Percentiles rank a stretch among this genome's conserved stretches.
Evolutionary conservation across 2,888 invertebrate genomes (phyloP).

Genomic region (Melieria crassipennis): DNA sequence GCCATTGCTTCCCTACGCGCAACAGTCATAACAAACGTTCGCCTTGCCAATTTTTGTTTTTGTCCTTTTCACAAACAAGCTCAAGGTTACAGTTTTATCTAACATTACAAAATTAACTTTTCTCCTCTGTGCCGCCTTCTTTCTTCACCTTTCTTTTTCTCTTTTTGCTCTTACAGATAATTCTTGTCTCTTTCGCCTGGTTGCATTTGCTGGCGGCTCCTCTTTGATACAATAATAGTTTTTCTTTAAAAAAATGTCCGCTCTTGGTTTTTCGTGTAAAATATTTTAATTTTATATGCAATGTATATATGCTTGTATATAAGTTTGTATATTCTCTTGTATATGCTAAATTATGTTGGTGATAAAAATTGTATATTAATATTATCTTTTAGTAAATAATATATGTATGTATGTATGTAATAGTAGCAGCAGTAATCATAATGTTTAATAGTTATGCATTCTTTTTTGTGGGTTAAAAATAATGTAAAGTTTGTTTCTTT

Average conservation of each 20-base stretch:
- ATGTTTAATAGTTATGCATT: conserved; percentile 16
- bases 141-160: too few relatives aligned
- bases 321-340: conserved; percentile 14
- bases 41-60: too few relatives aligned
- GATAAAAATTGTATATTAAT: conserved; percentile 9
- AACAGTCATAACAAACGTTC: too few relatives aligned
- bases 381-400: conserved; percentile 1
- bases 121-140: too few relatives aligned
- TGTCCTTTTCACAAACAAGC: too few relatives aligned
- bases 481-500: too few relatives aligned
- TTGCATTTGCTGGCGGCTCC: background rate
- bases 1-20: too few relatives aligned
- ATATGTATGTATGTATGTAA: conserved; percentile 27
- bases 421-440: background rate
- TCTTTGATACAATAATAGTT: background rate
- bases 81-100: too few relatives aligned
- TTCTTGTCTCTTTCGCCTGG: too few relatives aligned
- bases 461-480: too few relatives aligned
- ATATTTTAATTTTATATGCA: background rate
- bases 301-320: conserved; percentile 20
- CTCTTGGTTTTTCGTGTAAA: background rate
- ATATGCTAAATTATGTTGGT: background rate
- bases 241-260: background rate
- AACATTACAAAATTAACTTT: too few relatives aligned
- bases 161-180: too few relatives aligned